Percentiles rank a stretch among this genome's conserved stretches.
Evolutionary conservation across 2,888 invertebrate species (phyloP).

Genomic region (Stenichneumon culpator): DNA sequence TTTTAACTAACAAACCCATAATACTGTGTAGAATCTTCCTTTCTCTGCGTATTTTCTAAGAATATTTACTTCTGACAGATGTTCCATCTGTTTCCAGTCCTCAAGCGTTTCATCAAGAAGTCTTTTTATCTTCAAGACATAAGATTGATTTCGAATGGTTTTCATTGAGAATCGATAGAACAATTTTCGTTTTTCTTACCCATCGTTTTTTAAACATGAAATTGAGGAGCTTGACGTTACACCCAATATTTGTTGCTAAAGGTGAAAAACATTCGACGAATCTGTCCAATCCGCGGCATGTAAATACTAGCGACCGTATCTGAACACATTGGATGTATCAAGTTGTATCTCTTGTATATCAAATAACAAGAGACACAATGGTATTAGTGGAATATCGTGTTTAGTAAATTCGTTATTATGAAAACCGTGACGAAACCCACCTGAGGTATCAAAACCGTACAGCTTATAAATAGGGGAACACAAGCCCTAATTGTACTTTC

Average conservation of each 20-base stretch:
- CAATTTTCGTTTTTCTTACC: background rate
- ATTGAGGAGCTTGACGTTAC: background rate
- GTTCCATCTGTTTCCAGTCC: background rate
- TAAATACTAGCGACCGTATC: background rate
- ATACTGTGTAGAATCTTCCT: background rate
- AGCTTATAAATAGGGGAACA: background rate
- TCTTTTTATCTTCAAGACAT: background rate
- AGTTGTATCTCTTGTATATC: too few relatives aligned
- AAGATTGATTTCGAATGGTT: background rate
- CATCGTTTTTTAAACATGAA: background rate
- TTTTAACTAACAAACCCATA: background rate
- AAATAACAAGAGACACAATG: background rate
- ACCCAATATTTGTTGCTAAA: background rate
- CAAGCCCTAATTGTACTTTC: background rate
- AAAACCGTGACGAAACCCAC: background rate
- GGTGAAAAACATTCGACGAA: constrained; percentile 3
- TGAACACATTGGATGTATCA: background rate
- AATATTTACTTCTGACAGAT: background rate
- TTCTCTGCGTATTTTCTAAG: background rate
- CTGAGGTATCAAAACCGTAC: background rate
- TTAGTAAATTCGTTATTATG: background rate
- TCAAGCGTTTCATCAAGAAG: background rate
- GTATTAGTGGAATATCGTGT: background rate
- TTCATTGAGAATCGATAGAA: background rate
- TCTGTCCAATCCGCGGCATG: background rate